Evolutionary conservation across 2,113 vertebrate species (phyloP).

Genomic region (Fulica atra): DNA sequence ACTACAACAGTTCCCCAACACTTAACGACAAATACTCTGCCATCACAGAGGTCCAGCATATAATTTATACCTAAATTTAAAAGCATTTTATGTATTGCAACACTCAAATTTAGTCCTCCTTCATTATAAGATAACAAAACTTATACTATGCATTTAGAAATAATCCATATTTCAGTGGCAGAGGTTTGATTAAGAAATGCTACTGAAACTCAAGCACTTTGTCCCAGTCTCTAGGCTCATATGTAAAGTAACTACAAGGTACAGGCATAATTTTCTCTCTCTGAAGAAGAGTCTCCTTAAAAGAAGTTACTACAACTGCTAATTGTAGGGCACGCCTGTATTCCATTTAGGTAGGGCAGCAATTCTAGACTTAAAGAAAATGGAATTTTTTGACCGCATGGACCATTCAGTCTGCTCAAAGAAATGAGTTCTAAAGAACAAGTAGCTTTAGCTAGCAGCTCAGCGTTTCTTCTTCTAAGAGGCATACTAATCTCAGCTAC

Average conservation of each 20-base stretch:
- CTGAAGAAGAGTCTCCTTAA: neutral
- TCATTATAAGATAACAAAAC: neutral
- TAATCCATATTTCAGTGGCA: neutral
- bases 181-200: neutral
- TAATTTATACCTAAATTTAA: neutral
- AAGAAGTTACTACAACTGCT: neutral
- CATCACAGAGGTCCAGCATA: neutral
- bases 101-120: neutral
- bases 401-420: neutral
- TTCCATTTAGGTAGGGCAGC: neutral
- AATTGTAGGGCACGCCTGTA: neutral
- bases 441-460: neutral
- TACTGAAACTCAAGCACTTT: neutral
- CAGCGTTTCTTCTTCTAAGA: neutral
- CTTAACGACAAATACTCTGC: neutral
- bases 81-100: neutral
- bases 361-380: neutral
- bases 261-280: neutral
- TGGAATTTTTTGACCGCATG: neutral
- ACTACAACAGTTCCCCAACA: neutral
- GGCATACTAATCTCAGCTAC: neutral
- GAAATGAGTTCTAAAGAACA: neutral
- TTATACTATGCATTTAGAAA: neutral
- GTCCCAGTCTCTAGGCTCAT: neutral
- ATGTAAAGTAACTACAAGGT: neutral